Conservation (phyloP, 2,888 invertebrate species). For the Gymnoscelis rufifasciata region DNA sequence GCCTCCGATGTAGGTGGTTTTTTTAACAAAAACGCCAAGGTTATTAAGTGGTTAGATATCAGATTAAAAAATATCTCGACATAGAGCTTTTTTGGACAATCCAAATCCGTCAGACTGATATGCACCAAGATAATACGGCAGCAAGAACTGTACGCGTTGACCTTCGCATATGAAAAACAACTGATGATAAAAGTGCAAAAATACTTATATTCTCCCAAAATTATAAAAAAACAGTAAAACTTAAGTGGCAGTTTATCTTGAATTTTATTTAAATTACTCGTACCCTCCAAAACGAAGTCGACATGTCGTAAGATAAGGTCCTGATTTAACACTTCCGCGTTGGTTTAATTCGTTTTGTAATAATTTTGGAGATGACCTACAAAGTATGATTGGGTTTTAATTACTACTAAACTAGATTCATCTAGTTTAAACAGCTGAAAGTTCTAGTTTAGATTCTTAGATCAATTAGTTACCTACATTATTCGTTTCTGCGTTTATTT, state of each 20-base stretch:
- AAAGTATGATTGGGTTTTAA: slow-evolving; percentile 10
- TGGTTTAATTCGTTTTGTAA: slow-evolving; percentile 1
- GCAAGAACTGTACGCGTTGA: too few relatives aligned
- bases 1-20: too few relatives aligned
- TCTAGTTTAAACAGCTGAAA: neutral
- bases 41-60: neutral
- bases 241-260: neutral
- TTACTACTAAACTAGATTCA: neutral
- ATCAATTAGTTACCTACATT: neutral
- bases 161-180: too few relatives aligned
- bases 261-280: neutral
- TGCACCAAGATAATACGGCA: neutral
- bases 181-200: too few relatives aligned
- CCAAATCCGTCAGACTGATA: neutral
- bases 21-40: slow-evolving; percentile 3
- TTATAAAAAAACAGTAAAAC: too few relatives aligned
- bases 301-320: slow-evolving; percentile 2
- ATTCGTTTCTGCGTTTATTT: neutral
- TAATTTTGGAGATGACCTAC: slow-evolving; percentile 14
- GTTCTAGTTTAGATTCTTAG: neutral
- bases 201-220: too few relatives aligned
- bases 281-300: neutral
- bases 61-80: neutral
- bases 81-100: neutral
- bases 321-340: slow-evolving; percentile 13